Base-by-base conservation (phyloP, 1,140 invertebrate genomes). In the Andricus grossulariae region DNA sequence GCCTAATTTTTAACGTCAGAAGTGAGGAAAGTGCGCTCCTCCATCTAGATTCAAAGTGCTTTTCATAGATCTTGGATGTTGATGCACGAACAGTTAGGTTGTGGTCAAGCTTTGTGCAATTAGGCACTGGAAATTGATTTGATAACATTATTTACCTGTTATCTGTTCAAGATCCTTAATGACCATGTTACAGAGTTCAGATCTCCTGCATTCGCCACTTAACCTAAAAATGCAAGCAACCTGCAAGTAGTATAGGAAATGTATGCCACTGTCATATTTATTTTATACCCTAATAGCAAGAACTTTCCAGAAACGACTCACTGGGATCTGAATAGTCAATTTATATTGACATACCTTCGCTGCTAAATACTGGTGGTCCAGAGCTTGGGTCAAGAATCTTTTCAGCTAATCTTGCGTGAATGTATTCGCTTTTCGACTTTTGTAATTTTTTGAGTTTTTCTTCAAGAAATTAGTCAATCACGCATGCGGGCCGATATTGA, bases 121-220 rank as follows among this genome's bases (percentile, higher is more conserved):
- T 32, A 3, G 25, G 25, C 5, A 5, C 25, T 32, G 25, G 25
- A 3, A 32, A 32, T 32, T 32, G 25, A 5, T 32, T 32, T 32
- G 25, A 32, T 32, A 32, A 32, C 4, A 32, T 32, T 32, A 32
- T 32, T 32, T 3, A 32, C 25, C 25, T 25, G 25, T 25, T 25
- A 25, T 25, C 25, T 25, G 25, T 25, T 84, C 74, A 39, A 86
- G 75, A 57, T 85, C 76, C 39, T 84, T 74, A 13, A 78, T 49
- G 12, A 50, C 75, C 39, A 87, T 77, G 51, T 84, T 76, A 10
- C 72, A 57, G 21, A 87, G 66, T 77, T 86, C 79, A 10, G 79
- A 57, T 25, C 80, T 57, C 71, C 81, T 77, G 25, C 80, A 87
- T 10, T 81, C 79, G 7, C 79, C 83, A 77, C 18, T 57, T 19